A percentile compares a stretch with the other conserved stretches of the same genome.
Conservation (phyloP, 2,888 invertebrate species). For the Agrotis exclamationis region DNA sequence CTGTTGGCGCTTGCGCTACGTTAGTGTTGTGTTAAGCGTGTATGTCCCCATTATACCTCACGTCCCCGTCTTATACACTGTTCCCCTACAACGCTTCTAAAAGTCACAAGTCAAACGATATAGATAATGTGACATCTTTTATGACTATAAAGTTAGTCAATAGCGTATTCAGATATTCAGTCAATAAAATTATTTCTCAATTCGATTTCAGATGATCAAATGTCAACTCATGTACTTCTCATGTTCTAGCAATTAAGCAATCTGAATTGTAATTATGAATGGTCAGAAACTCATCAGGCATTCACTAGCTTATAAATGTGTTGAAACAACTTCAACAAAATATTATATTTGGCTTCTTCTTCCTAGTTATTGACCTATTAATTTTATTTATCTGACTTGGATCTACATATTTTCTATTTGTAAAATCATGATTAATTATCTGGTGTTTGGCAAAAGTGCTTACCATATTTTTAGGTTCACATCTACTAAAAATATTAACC, state of each 20-base stretch:
- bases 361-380: background rate
- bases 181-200: background rate
- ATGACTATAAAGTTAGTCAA: background rate
- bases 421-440: too few relatives aligned
- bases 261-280: background rate
- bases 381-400: too few relatives aligned
- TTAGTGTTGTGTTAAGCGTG: too few relatives aligned
- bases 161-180: background rate
- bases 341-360: background rate
- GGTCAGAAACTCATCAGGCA: background rate
- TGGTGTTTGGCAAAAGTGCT: too few relatives aligned
- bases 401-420: too few relatives aligned
- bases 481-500: too few relatives aligned
- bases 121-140: background rate
- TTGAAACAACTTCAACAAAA: background rate
- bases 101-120: too few relatives aligned
- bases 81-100: too few relatives aligned
- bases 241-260: background rate
- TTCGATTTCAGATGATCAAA: background rate
- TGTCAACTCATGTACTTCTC: background rate
- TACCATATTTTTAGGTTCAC: too few relatives aligned
- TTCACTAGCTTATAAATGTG: background rate
- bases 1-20: too few relatives aligned
- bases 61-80: too few relatives aligned
- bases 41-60: too few relatives aligned